Base-by-base conservation (phyloP, 2,888 invertebrate genomes). In the Microctonus brassicae region DNA sequence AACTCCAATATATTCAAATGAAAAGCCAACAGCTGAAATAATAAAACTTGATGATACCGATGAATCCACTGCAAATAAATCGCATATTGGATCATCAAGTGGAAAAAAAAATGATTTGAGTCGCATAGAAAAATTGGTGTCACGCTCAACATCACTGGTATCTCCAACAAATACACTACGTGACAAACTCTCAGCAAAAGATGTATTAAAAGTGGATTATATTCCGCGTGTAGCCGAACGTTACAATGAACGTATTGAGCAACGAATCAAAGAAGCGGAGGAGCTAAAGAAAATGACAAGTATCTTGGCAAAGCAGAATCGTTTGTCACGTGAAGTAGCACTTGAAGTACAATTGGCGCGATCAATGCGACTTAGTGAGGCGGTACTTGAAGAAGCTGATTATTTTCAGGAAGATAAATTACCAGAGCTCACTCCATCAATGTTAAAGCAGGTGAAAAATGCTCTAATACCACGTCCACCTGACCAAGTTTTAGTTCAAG, bases 401-500 rank as follows among this genome's bases (percentile, higher is more conserved):
- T 80, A 80, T 29, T 72, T 72, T 2, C 84, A 84, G 34, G 83
- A 85, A 13, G 69, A 76, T 5, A 74, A 73, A 6, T 74, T 84
- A 13, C 84, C 85, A 9, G 75, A 70, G 7, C 69, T 85, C 11
- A 82, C 80, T 1, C 64, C 75, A 0, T 72, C 75, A 1, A 85
- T 84, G 82, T 57, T 78, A 72, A 72, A 79, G 39, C 78, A 82
- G 26, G 76, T 94, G 0, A 90, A 90, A 63, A 88, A 87, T 42
- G 92, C 93, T 0, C 86, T 93, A 0, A 89, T 90, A 0, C 89
- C 90, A 0, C 91, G 91, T 1, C 90, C 92, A 1, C 88, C 91
- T 0, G 90, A 91, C 61, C 92, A 95, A 84, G 89, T 95, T 22
- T 87, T 95, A 6, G 90, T 91, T 0, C 90, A 90, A 72, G 90